Base-by-base conservation (phyloP, 2,797 vertebrate genomes). In the Sebastes itinus region DNA sequence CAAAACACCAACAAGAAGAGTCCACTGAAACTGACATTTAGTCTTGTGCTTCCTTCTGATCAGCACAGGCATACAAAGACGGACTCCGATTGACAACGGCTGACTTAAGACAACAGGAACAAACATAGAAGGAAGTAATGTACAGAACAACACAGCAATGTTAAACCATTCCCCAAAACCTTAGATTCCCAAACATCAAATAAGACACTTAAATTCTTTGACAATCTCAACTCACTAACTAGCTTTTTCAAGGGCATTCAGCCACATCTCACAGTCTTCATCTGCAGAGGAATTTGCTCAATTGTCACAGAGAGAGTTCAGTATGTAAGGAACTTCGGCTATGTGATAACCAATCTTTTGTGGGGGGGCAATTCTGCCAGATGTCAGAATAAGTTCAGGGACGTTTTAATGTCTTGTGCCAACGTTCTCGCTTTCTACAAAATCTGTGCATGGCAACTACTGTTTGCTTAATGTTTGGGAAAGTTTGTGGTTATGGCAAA, bases 11-110 rank as follows among this genome's bases (percentile, higher is more conserved):
- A 88, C 82, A 70, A 83, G 30, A 71, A 74, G 42, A 84, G 46
- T 86, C 32, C 71, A 77, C 64, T 61, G 56, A 78, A 87, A 82
- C 56, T 60, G 80, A 92, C 82, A 92, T 82, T 75, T 85, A 90
- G 88, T 70, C 75, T 84, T 90, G 87, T 88, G 87, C 88, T 90
- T 89, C 79, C 74, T 80, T 87, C 79, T 84, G 72, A 88, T 86
- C 70, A 69, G 67, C 72, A 85, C 81, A 67, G 52, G 89, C 77
- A 77, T 80, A 91, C 81, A 83, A 85, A 84, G 60, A 87, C 60
- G 16, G 52, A 77, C 46, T 86, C 71, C 72, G 61, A 81, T 6
- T 61, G 71, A 82, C 64, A 78, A 75, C 60, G 78, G 52, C 28
- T 63, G 73, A 84, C 77, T 79, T 75, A 78, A 83, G 77, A 88